Evolutionary conservation across 2,888 invertebrate species (phyloP).

Genomic region (Lochmaea crataegi): DNA sequence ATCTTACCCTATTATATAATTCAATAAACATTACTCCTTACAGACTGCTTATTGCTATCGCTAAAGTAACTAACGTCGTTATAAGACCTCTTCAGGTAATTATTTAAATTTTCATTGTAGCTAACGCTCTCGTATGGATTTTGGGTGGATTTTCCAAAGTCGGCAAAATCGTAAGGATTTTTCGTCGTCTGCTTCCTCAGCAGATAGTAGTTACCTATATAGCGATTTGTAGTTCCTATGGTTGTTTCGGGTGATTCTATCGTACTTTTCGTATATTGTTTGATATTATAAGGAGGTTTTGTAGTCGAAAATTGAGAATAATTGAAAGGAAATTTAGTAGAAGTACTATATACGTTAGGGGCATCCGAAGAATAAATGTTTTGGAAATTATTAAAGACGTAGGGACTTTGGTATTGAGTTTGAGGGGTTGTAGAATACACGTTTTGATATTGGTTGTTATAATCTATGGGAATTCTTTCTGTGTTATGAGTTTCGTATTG

Average conservation of each 20-base stretch:
- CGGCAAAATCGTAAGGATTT: conserved; percentile 67
- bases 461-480: conserved; percentile 29
- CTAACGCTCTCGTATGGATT: conserved; percentile 63
- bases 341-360: neutral
- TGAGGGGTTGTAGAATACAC: conserved; percentile 30
- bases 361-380: neutral
- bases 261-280: conserved; percentile 54
- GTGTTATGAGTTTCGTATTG: conserved; percentile 25
- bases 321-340: conserved; percentile 38
- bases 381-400: conserved; percentile 28
- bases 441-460: conserved; percentile 38
- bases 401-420: conserved; percentile 7
- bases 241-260: conserved; percentile 45
- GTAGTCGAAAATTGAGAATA: conserved; percentile 57
- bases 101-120: conserved; percentile 59
- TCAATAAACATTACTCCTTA: conserved; percentile 42
- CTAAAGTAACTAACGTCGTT: conserved; percentile 65
- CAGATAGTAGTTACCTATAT: conserved; percentile 65
- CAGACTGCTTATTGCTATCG: conserved; percentile 57
- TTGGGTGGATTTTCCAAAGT: conserved; percentile 69
- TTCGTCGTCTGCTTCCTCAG: conserved; percentile 69
- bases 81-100: conserved; percentile 66
- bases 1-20: conserved; percentile 50
- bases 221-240: conserved; percentile 63
- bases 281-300: conserved; percentile 59